These are phyloP conservation scores for Porites lobata DNA, from an alignment of 92 coral and sea anemone species.

Conservation along the genomic window DNA sequence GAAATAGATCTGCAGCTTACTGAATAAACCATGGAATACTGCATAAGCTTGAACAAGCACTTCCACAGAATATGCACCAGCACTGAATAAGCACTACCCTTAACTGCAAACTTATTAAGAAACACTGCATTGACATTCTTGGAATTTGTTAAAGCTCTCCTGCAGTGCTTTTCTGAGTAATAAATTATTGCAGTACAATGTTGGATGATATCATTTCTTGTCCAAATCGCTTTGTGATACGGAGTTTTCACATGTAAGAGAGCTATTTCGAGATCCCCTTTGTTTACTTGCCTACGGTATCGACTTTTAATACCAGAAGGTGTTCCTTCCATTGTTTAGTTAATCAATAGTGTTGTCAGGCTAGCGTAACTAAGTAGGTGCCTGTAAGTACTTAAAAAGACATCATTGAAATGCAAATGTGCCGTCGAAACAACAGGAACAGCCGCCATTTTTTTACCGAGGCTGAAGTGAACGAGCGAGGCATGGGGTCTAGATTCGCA, in stretches of 20 bases:
- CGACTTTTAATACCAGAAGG: slow-evolving; percentile 36
- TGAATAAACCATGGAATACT: too few species aligned
- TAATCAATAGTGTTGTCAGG: slow-evolving; percentile 61
- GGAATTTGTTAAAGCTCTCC: too few species aligned
- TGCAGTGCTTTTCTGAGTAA: too few species aligned
- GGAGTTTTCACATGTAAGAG: neutral
- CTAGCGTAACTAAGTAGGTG: slow-evolving; percentile 76
- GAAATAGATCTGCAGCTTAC: too few species aligned
- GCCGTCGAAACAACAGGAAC: neutral
- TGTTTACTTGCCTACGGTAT: slow-evolving; percentile 49
- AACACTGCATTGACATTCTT: too few species aligned
- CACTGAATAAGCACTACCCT: too few species aligned
- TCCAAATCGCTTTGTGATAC: slow-evolving; percentile 9
- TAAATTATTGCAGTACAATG: too few species aligned
- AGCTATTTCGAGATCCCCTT: slow-evolving; percentile 25
- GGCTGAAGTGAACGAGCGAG: neutral
- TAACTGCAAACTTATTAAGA: too few species aligned
- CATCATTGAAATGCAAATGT: slow-evolving; percentile 38
- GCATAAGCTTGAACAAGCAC: too few species aligned
- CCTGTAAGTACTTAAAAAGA: neutral
- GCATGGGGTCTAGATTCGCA: neutral
- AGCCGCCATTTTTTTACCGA: slow-evolving; percentile 17
- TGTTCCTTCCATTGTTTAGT: slow-evolving; percentile 58
- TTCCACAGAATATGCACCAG: too few species aligned
- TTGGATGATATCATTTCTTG: too few species aligned